phyloP scores from a whole-genome alignment of 2,797 vertebrate genomes.

The Arvicola amphibius region DNA sequence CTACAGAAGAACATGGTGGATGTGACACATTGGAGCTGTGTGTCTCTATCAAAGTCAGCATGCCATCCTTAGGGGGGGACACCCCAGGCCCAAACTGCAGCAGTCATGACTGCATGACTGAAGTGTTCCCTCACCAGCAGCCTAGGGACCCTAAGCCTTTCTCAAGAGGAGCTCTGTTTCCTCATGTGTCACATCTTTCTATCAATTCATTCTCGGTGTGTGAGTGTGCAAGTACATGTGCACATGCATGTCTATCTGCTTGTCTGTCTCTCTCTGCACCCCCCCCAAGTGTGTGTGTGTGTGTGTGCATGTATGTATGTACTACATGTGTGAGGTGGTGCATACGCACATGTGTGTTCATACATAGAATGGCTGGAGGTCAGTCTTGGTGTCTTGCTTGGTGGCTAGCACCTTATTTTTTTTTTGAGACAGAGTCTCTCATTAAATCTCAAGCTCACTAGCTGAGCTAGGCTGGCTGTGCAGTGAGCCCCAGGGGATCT shows the following conservation, averaged over 20 bases:
- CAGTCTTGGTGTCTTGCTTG: background rate
- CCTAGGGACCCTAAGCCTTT: background rate
- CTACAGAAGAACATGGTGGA: accelerated
- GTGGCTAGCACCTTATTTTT: background rate
- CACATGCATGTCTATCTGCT: background rate
- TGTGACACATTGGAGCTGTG: accelerated
- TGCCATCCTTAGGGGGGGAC: background rate
- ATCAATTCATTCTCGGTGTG: background rate
- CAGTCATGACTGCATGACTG: background rate
- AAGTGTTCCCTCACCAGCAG: background rate
- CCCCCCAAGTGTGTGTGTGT: background rate
- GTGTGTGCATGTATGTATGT: background rate
- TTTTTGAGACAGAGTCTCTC: background rate
- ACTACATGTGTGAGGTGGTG: background rate
- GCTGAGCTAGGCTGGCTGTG: background rate
- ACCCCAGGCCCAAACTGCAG: background rate
- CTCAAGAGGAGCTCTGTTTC: background rate
- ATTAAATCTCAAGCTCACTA: background rate
- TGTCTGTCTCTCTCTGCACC: background rate
- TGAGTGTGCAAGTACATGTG: background rate
- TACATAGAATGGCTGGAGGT: background rate
- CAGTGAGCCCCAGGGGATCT: background rate
- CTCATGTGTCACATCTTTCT: background rate
- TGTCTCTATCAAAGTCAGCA: background rate
- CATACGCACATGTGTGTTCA: too few species aligned